A percentile compares a stretch with the other conserved stretches of the same genome.
These are phyloP conservation scores for Spizaetus ornatus DNA, from an alignment of 2,113 vertebrate genomes.

Conservation along the genomic window DNA sequence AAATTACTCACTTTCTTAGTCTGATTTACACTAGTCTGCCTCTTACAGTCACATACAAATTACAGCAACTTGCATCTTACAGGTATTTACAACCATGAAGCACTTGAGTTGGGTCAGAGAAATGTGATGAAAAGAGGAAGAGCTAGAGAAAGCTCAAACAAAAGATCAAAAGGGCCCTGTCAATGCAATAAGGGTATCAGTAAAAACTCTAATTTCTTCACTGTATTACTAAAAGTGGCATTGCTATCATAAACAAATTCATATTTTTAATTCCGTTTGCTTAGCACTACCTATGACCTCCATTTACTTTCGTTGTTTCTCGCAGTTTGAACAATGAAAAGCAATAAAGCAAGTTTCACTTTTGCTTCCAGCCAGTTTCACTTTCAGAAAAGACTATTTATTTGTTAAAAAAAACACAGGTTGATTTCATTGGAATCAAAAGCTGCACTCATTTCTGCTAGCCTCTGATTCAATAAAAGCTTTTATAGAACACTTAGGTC, in stretches of 20 bases:
- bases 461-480: conserved; percentile 36
- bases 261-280: conserved; percentile 7
- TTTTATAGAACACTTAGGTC: neutral
- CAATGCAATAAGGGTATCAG: neutral
- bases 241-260: neutral
- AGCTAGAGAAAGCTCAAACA: neutral
- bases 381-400: conserved; percentile 16
- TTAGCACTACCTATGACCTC: neutral
- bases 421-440: conserved; percentile 17
- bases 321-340: neutral
- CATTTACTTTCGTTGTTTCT: neutral
- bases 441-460: neutral
- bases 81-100: neutral
- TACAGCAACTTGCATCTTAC: neutral
- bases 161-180: neutral
- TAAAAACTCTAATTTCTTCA: conserved; percentile 17
- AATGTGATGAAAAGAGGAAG: neutral
- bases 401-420: neutral
- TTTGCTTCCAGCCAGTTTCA: conserved; percentile 18
- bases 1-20: neutral
- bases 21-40: neutral
- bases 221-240: neutral
- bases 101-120: neutral
- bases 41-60: neutral
- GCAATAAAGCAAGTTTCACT: conserved; percentile 35